Base-by-base conservation (phyloP, 1,140 invertebrate species). In the Lethocerus indicus region DNA sequence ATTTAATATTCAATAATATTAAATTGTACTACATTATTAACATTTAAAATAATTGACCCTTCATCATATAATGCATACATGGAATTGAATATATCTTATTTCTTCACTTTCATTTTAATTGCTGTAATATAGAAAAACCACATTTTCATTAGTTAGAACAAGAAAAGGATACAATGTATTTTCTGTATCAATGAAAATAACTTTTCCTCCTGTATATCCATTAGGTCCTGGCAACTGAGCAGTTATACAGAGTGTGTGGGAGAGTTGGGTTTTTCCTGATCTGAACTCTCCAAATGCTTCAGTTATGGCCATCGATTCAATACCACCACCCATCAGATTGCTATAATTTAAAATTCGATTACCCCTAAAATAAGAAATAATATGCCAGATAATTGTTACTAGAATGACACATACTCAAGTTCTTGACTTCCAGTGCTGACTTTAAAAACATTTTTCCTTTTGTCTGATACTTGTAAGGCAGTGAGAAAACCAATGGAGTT, bases 251-350 rank as follows among this genome's bases (percentile, higher is more conserved):
- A 85, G 62, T 9, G 81, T 85, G 60, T 85, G 82, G 4, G 80
- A 79, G 12, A 86, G 58, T 58, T 85, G 82, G 2, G 81, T 86
- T 64, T 85, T 86, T 14, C 82, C 84, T 27, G 79, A 82, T 37
- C 84, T 65, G 63, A 88, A 89, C 66, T 92, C 87, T 1, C 87
- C 87, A 66, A 91, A 90, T 23, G 86, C 81, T 69, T 91, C 87
- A 26, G 87, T 92, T 44, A 92, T 87, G 1, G 83, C 77, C 67
- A 88, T 88, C 18, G 87, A 88, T 67, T 91, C 87, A 52, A 91
- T 74, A 1, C 87, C 87, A 47, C 87, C 85, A 27, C 71, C 73
- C 26, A 90, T 62, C 26, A 89, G 66, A 62, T 82, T 81, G 60
- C 79, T 83, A 60, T 20, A 70, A 67, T 16, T 43, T 36, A 20